phyloP scores from a whole-genome alignment of 2,888 invertebrate species.

The Odontocerum albicorne region DNA sequence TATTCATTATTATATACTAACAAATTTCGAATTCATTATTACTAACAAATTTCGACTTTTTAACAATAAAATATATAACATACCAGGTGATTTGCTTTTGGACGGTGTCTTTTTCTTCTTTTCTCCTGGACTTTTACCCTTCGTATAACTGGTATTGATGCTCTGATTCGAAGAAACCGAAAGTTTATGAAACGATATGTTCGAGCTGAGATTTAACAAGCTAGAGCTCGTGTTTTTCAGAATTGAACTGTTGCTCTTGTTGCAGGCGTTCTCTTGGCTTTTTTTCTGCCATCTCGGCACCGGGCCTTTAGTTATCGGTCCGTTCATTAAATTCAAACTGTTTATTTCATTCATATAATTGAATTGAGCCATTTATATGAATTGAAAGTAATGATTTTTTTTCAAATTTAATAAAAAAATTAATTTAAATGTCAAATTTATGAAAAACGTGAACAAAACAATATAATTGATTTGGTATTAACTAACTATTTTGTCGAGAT shows the following conservation, averaged over 20 bases:
- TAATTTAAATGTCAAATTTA: too few species aligned
- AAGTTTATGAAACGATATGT: slow-evolving; percentile 65
- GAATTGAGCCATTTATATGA: slow-evolving; percentile 80
- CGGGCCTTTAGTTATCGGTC: slow-evolving; percentile 76
- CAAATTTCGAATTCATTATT: neutral
- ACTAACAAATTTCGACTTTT: neutral
- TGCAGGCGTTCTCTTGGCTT: slow-evolving; percentile 61
- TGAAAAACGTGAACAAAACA: too few species aligned
- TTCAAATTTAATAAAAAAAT: too few species aligned
- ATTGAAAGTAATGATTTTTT: too few species aligned
- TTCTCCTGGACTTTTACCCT: slow-evolving; percentile 62
- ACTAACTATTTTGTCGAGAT: too few species aligned
- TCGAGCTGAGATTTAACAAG: slow-evolving; percentile 63
- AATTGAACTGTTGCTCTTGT: slow-evolving; percentile 43
- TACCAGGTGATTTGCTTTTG: slow-evolving; percentile 67
- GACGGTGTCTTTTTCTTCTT: slow-evolving; percentile 68
- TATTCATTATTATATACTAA: neutral
- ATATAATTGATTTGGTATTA: too few species aligned
- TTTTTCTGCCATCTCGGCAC: slow-evolving; percentile 78
- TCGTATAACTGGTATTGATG: slow-evolving; percentile 55
- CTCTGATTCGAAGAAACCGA: slow-evolving; percentile 62
- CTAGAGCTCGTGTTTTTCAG: slow-evolving; percentile 49
- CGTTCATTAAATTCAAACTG: slow-evolving; percentile 75
- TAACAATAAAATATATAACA: neutral
- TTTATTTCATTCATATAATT: slow-evolving; percentile 80